These are phyloP conservation scores for Drosophila kurseongensis DNA, from an alignment of 1,140 invertebrate genomes.

Conservation along the genomic window DNA sequence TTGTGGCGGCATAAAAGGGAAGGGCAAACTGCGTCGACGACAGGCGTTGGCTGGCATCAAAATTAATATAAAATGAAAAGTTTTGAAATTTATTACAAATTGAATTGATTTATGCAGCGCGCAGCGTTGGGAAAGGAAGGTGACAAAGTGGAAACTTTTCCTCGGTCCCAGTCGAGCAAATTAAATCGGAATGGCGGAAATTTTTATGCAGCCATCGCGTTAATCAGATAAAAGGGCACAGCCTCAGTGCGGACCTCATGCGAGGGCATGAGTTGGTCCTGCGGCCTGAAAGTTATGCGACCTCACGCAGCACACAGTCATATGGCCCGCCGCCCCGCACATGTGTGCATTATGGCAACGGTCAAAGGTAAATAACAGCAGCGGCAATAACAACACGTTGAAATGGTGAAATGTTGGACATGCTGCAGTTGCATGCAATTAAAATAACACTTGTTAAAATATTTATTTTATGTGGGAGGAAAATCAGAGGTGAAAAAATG, in stretches of 20 bases:
- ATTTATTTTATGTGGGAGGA: slow-evolving; percentile 69
- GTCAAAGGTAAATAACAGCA: slow-evolving; percentile 60
- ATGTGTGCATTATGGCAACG: slow-evolving; percentile 28
- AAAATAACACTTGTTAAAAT: slow-evolving; percentile 81
- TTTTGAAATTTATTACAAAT: slow-evolving; percentile 83
- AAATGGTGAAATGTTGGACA: slow-evolving; percentile 48
- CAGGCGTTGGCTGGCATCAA: slow-evolving; percentile 69
- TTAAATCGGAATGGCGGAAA: slow-evolving; percentile 60
- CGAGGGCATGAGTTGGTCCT: slow-evolving; percentile 25
- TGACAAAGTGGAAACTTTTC: slow-evolving; percentile 77
- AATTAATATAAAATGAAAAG: slow-evolving; percentile 83
- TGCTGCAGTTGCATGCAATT: slow-evolving; percentile 72
- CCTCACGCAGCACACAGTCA: slow-evolving; percentile 43
- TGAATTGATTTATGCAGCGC: slow-evolving; percentile 79
- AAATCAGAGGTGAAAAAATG: slow-evolving; percentile 22
- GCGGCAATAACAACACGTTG: slow-evolving; percentile 18
- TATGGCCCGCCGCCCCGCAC: not conserved
- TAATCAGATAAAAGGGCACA: slow-evolving; percentile 73
- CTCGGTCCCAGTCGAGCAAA: slow-evolving; percentile 44
- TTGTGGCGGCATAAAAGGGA: slow-evolving; percentile 35
- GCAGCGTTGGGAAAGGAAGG: slow-evolving; percentile 42
- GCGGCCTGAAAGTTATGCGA: slow-evolving; percentile 50
- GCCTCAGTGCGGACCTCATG: slow-evolving; percentile 14
- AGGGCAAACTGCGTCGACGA: slow-evolving; percentile 25
- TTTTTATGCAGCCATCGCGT: slow-evolving; percentile 54